Conservation (phyloP, 2,888 invertebrate genomes). For the Hylaea fasciaria region DNA sequence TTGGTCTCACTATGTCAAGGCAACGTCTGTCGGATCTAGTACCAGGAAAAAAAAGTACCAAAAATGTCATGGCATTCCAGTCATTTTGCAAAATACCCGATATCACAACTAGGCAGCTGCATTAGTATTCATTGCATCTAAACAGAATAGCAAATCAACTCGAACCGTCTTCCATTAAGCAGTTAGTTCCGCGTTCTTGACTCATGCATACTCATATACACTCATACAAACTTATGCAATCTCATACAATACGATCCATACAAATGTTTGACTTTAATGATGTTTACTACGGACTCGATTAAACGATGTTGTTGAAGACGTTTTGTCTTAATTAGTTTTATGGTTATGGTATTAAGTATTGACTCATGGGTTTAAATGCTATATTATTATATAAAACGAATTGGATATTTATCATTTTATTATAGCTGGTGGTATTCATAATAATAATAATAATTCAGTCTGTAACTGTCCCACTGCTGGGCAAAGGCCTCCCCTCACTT, state of each 20-base stretch:
- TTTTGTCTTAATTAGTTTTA: conserved; percentile 2
- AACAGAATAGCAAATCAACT: conserved; percentile 49
- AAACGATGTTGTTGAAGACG: conserved; percentile 6
- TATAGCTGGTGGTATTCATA: too few relatives aligned
- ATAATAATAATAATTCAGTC: too few relatives aligned
- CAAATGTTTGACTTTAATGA: conserved; percentile 18
- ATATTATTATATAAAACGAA: background rate
- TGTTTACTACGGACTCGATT: conserved; percentile 26
- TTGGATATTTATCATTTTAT: too few relatives aligned
- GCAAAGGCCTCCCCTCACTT: too few relatives aligned
- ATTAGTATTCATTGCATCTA: conserved; percentile 7
- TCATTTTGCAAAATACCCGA: conserved; percentile 8
- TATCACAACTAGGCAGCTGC: conserved; percentile 14
- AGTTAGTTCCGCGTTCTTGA: conserved; percentile 56
- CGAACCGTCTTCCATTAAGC: conserved; percentile 47
- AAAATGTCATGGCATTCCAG: background rate
- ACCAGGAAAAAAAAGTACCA: too few relatives aligned
- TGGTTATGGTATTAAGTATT: background rate
- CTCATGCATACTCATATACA: conserved; percentile 35
- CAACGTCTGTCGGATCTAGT: too few relatives aligned
- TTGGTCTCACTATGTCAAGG: too few relatives aligned
- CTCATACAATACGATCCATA: conserved; percentile 15
- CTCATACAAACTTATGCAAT: too few relatives aligned
- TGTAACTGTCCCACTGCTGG: too few relatives aligned
- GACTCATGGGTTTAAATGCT: too few relatives aligned